A percentile compares a stretch with the other conserved stretches of the same genome.
phyloP scores from a whole-genome alignment of 1,140 invertebrate species.

The Diuraphis noxia region DNA sequence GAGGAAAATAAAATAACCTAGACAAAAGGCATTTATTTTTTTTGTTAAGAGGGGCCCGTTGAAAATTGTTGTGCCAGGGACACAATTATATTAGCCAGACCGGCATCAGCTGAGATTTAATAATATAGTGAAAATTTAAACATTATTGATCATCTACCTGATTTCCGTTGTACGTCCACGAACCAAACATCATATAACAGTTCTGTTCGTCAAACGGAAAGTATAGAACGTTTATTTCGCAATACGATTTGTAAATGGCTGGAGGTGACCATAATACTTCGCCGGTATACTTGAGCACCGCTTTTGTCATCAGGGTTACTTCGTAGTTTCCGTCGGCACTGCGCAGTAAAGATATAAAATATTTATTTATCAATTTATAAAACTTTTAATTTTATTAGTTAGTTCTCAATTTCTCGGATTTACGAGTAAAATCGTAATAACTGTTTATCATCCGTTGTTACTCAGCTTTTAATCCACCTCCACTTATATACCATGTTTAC shows the following conservation, averaged over 20 bases:
- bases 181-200: conserved; percentile 94
- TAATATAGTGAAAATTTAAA: background rate
- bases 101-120: no score
- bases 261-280: conserved; percentile 97
- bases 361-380: background rate
- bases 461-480: no score
- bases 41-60: no score
- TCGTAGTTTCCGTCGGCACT: conserved; percentile 97
- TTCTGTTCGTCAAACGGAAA: conserved; percentile 94
- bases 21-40: no score
- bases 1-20: no score
- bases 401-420: background rate
- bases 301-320: conserved; percentile 96
- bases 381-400: background rate
- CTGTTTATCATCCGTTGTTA: background rate
- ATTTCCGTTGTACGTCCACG: conserved; percentile 90
- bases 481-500: no score
- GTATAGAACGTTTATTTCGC: conserved; percentile 93
- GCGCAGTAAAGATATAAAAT: conserved; percentile 51
- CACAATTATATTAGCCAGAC: no score
- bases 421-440: background rate
- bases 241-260: conserved; percentile 98
- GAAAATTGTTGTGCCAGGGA: no score
- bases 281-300: conserved; percentile 84
- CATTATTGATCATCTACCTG: conserved; percentile 65